A percentile compares a stretch with the other conserved stretches of the same genome.
These are phyloP conservation scores for Crax fasciolata DNA, from an alignment of 2,797 vertebrate genomes.

Conservation along the genomic window DNA sequence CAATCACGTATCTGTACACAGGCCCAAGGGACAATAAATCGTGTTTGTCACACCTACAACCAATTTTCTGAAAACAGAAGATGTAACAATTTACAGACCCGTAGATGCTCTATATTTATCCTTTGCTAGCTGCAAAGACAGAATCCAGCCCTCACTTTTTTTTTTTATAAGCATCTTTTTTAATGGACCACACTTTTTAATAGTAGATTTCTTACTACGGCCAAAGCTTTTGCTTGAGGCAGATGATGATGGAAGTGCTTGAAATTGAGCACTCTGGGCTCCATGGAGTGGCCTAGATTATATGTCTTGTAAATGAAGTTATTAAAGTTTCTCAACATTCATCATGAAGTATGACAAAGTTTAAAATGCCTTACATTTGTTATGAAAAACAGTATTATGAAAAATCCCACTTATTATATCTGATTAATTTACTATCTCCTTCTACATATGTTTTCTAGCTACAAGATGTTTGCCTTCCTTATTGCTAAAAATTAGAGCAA, in stretches of 20 bases:
- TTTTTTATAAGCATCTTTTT: background rate
- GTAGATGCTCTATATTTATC: background rate
- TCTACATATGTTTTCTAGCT: background rate
- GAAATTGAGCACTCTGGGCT: background rate
- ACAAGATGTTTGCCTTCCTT: background rate
- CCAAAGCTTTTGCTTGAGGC: background rate
- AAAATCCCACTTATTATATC: slow-evolving; percentile 24
- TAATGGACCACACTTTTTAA: background rate
- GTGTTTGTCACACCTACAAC: slow-evolving; percentile 34
- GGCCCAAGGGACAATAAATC: background rate
- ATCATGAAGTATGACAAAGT: background rate
- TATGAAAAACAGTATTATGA: background rate
- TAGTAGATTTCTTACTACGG: background rate
- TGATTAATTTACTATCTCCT: background rate
- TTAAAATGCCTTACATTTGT: background rate
- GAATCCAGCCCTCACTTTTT: background rate
- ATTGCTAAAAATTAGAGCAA: slow-evolving; percentile 7
- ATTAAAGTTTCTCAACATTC: background rate
- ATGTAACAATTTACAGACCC: background rate
- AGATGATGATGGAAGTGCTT: background rate
- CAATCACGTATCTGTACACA: slow-evolving; percentile 7
- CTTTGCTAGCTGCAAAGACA: background rate
- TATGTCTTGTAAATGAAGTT: background rate
- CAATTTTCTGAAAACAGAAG: slow-evolving; percentile 25
- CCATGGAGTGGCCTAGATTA: background rate